Evolutionary conservation across 2,113 vertebrate species (phyloP), one percentile per base, ranked within the genome.

Genomic region (Dinomys branickii): DNA sequence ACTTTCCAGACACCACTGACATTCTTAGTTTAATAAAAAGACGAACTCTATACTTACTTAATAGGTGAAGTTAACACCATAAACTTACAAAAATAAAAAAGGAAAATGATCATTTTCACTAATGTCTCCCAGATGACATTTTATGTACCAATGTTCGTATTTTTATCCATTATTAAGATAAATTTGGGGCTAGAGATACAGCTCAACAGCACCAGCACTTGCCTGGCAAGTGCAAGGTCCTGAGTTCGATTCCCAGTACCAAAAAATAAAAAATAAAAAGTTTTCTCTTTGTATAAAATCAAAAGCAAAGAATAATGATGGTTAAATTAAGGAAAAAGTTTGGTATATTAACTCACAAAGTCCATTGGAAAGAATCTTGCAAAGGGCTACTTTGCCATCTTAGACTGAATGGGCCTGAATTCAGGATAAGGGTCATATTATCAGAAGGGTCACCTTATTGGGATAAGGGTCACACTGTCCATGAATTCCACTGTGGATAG

Each of bases 11-110:
- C 11, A 52, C 12, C 19, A 75, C 5, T 67, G 52, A 47, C 13
- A 30, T 47, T 14, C 83, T 59, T 67, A 38, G n/a, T 93, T 91
- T 78, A 87, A 77, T 71, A 90, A 87, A 90, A 69, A 85, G 9
- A 38, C 47, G 7, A 81, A 52, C 54, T 61, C 9, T 52, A 26
- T 4, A 61, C 7, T 90, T 4, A 61, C 7, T 90, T 44, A 77
- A 9, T 75, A 73, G 30, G 33, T 50, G 10, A 85, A 75, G 88
- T 38, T 12, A 47, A 83, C 58, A 85, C 17, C 22, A 3, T 28
- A 7, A 87, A 58, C 17, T 38, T 41, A 41, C 88, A 61, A 82
- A 63, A 50, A 10, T 85, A 16, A 65, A 75, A 86, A 35, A 47
- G 5, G 24, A 69, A 30, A 69, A 30, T 71, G 28, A 90, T 22